Base-by-base conservation (phyloP, 92 coral and sea anemone species). In the Bergia sp. region DNA sequence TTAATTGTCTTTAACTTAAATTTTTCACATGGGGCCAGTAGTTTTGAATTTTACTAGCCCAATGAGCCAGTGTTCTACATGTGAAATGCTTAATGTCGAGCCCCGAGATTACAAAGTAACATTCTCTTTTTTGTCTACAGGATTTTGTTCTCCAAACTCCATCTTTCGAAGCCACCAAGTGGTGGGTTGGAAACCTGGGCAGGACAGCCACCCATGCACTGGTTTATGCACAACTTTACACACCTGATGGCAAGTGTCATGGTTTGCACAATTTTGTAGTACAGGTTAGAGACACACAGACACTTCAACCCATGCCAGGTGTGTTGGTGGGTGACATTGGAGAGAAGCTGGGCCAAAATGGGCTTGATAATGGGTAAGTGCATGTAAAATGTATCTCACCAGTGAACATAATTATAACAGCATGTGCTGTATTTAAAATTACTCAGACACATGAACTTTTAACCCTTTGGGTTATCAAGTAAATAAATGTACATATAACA, bases 141-240 rank as follows among this genome's bases (percentile, higher is more conserved):
- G 98, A 97, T 76, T 97, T 97, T 82, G 85, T 94, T 43, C 67
- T 97, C 15, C 92, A 97, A 90, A 97, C 99, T 29, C 99, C 99
- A 8, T 91, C 78, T 80, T 93, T 86, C 87, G 95, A 93, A 86
- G 99, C 99, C 37, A 97, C 98, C 43, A 97, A 97, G 81, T 94
- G 98, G 90, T 97, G 99, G 99, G 99, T 97, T 3, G 99, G 99
- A 2, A 97, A 97, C 77, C 94, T 97, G 23, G 99, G 99, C 29
- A 89, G 89, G 73, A 92, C 96, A 61, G 99, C 98, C 42, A 97
- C 99, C 49, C 99, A 97, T 94, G 96, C 99, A 6, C 65, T 97
- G 79, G 97, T 97, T 4, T 97, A 94, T 65, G 99, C 99, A 9
- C 99, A 97, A 91, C 92, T 97, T 36, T 95, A 97, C 93, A 97